Evolutionary conservation across 2,888 invertebrate species (phyloP), one percentile per base, ranked within the genome.

Genomic region (Drosophila antonietae): DNA sequence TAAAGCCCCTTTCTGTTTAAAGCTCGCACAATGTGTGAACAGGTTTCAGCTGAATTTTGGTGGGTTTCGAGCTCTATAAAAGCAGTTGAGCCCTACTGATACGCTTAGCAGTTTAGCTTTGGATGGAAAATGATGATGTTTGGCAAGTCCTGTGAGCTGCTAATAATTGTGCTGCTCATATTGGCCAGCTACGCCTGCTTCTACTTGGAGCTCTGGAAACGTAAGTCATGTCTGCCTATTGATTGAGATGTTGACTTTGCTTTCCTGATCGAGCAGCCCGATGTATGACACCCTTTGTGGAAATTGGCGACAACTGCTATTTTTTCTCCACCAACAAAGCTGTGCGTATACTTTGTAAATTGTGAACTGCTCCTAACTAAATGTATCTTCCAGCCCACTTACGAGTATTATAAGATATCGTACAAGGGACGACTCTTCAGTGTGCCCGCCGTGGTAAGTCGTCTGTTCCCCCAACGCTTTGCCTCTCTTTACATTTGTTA

Each of bases 311-410:
- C 2, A 73, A 66, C 2, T 86, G 90, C 28, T 85, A 66, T 33
- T 86, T 86, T 49, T 85, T 86, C 57, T 86, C 85, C 20, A 80
- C 78, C 43, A 85, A 80, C 44, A 82, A 78, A 44, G 57, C 63
- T 9, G 85, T 85, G 37, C 23, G 86, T 77, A 43, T 23, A 15
- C 15, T 35, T 12, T 31, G 15, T 12, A 14, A 14, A 23, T 23
- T 14, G 23, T 1, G 6, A 2, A 2, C 2, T 10, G 10, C 7
- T 15, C 2, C 60, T 53, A 41, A 43, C 12, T 20, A 7, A 5
- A 23, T 18, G 8, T n/a, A n/a, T 18, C 43, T 71, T 52, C 0
- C 51, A 86, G 86, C 66, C 73, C 7, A 67, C 78, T 18, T 74
- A 82, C 46, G 83, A 85, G 9, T 85, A 77, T 55, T 86, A 89